Conservation (phyloP, 1,140 invertebrate species). For the Tetramorium alpestre region DNA sequence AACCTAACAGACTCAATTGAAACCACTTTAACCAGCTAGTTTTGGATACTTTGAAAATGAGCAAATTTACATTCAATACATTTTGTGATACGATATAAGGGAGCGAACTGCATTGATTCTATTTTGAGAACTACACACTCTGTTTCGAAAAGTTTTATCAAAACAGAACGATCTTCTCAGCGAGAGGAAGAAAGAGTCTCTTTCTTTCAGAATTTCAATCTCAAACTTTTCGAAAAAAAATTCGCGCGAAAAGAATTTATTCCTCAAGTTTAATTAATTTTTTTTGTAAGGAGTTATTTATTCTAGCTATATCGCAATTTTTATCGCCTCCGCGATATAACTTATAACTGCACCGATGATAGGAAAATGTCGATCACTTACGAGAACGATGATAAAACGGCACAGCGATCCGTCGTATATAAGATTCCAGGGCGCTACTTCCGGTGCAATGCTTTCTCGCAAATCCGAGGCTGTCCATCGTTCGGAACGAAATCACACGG, state of each 20-base stretch:
- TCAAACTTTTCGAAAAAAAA: not conserved
- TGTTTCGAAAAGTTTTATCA: not conserved
- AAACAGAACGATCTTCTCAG: conserved; percentile 13
- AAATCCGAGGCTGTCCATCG: conserved; percentile 69
- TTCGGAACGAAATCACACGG: conserved; percentile 76
- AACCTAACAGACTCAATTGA: conserved; percentile 11
- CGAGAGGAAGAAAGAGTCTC: not conserved
- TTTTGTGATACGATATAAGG: not conserved
- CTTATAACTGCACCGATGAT: conserved; percentile 27
- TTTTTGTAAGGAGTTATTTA: not conserved
- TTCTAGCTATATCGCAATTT: not conserved
- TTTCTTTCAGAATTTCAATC: not conserved
- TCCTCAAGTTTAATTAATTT: not conserved
- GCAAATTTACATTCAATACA: not conserved
- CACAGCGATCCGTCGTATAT: conserved; percentile 55
- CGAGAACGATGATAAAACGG: conserved; percentile 37
- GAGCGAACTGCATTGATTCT: not conserved
- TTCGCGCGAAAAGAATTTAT: not conserved
- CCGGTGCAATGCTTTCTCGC: conserved; percentile 43
- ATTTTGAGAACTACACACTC: not conserved
- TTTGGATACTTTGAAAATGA: not conserved
- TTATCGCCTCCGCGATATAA: conserved; percentile 22
- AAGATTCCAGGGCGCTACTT: conserved; percentile 57
- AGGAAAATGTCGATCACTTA: conserved; percentile 38
- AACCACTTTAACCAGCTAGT: not conserved